Conservation (phyloP, 1,140 invertebrate species). For the Micrasema minimum region DNA sequence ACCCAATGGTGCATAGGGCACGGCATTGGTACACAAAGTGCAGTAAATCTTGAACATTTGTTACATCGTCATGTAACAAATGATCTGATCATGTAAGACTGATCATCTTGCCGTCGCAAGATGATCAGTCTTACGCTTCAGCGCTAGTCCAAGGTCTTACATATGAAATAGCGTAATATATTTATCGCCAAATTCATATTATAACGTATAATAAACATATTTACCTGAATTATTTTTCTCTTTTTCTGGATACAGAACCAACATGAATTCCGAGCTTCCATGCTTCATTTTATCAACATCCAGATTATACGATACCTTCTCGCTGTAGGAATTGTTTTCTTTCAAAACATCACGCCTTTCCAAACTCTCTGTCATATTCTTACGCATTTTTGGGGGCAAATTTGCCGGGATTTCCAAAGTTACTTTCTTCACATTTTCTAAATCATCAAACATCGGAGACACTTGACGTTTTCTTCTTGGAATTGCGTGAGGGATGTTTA, state of each 20-base stretch:
- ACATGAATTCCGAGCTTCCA: conserved; percentile 80
- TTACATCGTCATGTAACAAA: no score
- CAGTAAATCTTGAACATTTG: no score
- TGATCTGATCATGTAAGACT: no score
- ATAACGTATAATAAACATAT: no score
- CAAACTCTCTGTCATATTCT: conserved; percentile 24
- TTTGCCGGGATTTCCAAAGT: conserved; percentile 38
- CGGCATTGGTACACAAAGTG: no score
- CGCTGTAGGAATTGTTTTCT: conserved; percentile 30
- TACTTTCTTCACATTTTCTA: conserved; percentile 34
- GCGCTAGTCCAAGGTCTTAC: no score
- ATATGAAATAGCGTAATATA: no score
- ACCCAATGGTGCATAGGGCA: no score
- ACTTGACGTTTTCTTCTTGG: conserved; percentile 56
- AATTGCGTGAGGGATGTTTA: conserved; percentile 54
- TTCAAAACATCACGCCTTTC: conserved; percentile 26
- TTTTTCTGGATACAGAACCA: conserved; percentile 78
- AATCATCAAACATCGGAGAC: conserved; percentile 47
- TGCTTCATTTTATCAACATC: conserved; percentile 36
- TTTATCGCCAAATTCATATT: no score
- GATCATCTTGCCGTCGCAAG: no score
- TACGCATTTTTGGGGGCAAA: conserved; percentile 35
- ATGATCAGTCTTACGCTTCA: no score
- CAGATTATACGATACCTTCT: conserved; percentile 4
- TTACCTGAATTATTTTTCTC: conserved; percentile 64